phyloP scores from a whole-genome alignment of 2,113 vertebrate species.

The Lontra canadensis region DNA sequence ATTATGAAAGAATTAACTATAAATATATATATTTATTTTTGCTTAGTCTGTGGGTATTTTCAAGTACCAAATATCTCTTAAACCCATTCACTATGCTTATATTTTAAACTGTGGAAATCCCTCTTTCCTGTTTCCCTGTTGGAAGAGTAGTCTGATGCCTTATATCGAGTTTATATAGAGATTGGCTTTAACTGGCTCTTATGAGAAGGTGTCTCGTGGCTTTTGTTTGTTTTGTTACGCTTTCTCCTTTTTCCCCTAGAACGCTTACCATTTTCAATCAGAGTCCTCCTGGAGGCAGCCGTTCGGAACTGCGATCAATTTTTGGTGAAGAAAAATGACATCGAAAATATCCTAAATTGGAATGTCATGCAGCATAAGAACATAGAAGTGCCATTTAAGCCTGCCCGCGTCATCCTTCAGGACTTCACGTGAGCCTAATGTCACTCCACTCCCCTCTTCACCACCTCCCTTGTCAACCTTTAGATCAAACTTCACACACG shows the following conservation, averaged over 20 bases:
- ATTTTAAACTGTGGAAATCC: neutral
- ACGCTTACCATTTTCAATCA: slow-evolving; percentile 93
- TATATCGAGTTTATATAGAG: neutral
- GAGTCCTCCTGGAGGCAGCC: slow-evolving; percentile 94
- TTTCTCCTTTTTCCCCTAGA: slow-evolving; percentile 78
- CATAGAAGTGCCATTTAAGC: slow-evolving; percentile 96
- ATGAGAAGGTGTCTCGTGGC: neutral
- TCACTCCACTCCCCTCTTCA: neutral
- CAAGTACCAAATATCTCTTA: neutral
- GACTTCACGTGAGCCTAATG: slow-evolving; percentile 94
- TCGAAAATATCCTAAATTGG: slow-evolving; percentile 97
- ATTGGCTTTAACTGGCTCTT: neutral
- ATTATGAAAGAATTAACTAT: neutral
- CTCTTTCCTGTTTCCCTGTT: neutral
- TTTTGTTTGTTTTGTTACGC: neutral
- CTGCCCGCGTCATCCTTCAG: slow-evolving; percentile 96
- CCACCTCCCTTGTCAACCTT: neutral
- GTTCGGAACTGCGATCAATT: slow-evolving; percentile 96
- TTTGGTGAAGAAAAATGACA: slow-evolving; percentile 92
- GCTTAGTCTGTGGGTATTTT: neutral
- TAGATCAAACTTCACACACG: neutral
- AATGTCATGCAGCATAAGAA: slow-evolving; percentile 89
- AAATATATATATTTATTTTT: slow-evolving; percentile 26
- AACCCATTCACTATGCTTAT: neutral
- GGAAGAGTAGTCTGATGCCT: neutral